Evolutionary conservation across 2,888 invertebrate species (phyloP).

Genomic region (Psylliodes chrysocephalus): DNA sequence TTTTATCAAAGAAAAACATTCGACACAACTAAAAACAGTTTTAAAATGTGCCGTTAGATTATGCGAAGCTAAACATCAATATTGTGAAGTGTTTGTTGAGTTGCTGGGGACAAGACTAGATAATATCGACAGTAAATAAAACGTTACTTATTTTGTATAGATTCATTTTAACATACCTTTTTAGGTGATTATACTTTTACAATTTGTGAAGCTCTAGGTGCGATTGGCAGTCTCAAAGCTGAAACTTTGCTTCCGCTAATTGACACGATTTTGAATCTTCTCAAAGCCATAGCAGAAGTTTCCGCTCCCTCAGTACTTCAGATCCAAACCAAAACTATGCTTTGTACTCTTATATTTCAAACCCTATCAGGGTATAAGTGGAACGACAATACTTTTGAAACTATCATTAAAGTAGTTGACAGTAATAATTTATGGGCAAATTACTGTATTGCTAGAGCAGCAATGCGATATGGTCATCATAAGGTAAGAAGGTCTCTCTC

Average conservation of each 20-base stretch:
- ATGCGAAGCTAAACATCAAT: slow-evolving; percentile 72
- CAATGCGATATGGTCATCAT: slow-evolving; percentile 82
- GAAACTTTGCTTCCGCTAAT: slow-evolving; percentile 70
- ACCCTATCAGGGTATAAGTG: slow-evolving; percentile 78
- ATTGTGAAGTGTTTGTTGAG: slow-evolving; percentile 74
- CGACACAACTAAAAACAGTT: slow-evolving; percentile 72
- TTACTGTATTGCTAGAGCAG: slow-evolving; percentile 88
- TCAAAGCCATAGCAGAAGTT: slow-evolving; percentile 60
- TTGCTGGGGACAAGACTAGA: slow-evolving; percentile 69
- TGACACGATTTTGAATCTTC: slow-evolving; percentile 66
- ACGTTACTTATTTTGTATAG: not conserved
- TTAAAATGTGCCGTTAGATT: slow-evolving; percentile 79
- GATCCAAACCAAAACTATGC: slow-evolving; percentile 74
- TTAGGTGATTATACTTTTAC: slow-evolving; percentile 64
- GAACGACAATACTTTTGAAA: slow-evolving; percentile 69
- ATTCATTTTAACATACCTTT: no score
- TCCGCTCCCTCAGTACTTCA: slow-evolving; percentile 55
- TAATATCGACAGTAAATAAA: slow-evolving; percentile 60
- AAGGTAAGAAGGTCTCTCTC: slow-evolving; percentile 43
- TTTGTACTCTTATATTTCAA: slow-evolving; percentile 87
- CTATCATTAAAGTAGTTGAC: slow-evolving; percentile 66
- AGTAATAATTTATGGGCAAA: slow-evolving; percentile 82
- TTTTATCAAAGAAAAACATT: slow-evolving; percentile 64
- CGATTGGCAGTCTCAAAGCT: slow-evolving; percentile 74
- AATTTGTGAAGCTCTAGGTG: slow-evolving; percentile 80